These are phyloP conservation scores for Pandion haliaetus DNA, from an alignment of 2,113 vertebrate species.

Conservation along the genomic window DNA sequence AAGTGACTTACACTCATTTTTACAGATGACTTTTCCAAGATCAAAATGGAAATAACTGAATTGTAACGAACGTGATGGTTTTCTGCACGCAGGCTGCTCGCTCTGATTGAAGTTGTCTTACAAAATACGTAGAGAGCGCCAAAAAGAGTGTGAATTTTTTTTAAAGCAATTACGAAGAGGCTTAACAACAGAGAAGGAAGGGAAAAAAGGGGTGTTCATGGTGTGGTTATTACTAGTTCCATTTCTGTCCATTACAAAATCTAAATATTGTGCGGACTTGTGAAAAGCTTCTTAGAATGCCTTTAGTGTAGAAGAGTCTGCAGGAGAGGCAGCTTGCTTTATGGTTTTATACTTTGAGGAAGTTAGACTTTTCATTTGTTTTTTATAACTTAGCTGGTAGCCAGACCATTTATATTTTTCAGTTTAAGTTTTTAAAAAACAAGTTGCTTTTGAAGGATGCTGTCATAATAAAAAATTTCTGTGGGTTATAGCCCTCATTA, in stretches of 20 bases:
- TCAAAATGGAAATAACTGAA: background rate
- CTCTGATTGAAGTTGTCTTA: background rate
- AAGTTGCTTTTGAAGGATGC: conserved; percentile 23
- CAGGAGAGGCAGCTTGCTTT: background rate
- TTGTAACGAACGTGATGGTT: background rate
- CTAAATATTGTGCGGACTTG: background rate
- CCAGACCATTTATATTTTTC: background rate
- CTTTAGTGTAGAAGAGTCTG: background rate
- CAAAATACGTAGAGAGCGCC: background rate
- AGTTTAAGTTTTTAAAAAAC: conserved; percentile 25
- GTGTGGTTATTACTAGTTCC: background rate
- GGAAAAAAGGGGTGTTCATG: background rate
- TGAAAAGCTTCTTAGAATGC: background rate
- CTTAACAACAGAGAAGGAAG: background rate
- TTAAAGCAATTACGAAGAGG: background rate
- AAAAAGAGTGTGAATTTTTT: background rate
- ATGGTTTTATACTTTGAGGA: background rate
- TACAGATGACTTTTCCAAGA: background rate
- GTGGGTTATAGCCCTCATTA: background rate
- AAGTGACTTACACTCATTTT: background rate
- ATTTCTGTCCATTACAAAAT: background rate
- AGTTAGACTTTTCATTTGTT: background rate
- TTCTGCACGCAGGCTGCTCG: background rate
- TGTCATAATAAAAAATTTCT: background rate
- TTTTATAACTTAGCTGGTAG: background rate